Evolutionary conservation across 2,888 invertebrate genomes (phyloP), one percentile per base, ranked within the genome.

Genomic region (Morinoia aosen): DNA sequence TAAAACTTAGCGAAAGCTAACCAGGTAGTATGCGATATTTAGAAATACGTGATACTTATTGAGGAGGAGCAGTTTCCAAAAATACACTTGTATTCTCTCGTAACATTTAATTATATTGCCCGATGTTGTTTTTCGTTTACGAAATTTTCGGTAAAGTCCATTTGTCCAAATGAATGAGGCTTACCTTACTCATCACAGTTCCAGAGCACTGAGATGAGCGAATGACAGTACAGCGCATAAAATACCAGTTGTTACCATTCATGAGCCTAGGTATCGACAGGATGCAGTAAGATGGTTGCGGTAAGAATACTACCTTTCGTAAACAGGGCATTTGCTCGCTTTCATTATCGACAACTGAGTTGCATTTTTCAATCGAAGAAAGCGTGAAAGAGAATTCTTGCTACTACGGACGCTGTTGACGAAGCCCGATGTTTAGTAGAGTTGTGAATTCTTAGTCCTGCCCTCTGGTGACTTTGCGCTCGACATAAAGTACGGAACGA

Each of bases 391-490:
- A 39, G 93, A 57, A 48, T 93, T 93, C 56, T 57, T 93, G 39
- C 56, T 11, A 16, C 40, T 93, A 48, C 57, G 93, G 93, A 16
- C 25, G n/a, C 93, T 90, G 90, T 90, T 93, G 93, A 57, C 93
- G 12, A 57, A 56, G 57, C 57, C 93, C 93, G n/a, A 93, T 57
- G 93, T 93, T 93, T 93, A 93, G 93, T 93, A 57, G 93, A 93
- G 48, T 57, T 93, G 93, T 33, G 93, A 57, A 56, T 93, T 39
- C 57, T 33, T 57, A 57, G 93, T 56, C 57, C 12, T 93, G 57
- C 57, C 93, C 16, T 93, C 93, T 12, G 48, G 57, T 93, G 57
- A 93, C 93, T 93, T 93, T 93, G 48, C 93, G 57, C 93, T 48
- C 57, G 33, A 57, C 93, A 93, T 93, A 93, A 93, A 93, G 40